Evolutionary conservation across 2,797 vertebrate species (phyloP), one percentile per base, ranked within the genome.

Genomic region (Platalea minor): DNA sequence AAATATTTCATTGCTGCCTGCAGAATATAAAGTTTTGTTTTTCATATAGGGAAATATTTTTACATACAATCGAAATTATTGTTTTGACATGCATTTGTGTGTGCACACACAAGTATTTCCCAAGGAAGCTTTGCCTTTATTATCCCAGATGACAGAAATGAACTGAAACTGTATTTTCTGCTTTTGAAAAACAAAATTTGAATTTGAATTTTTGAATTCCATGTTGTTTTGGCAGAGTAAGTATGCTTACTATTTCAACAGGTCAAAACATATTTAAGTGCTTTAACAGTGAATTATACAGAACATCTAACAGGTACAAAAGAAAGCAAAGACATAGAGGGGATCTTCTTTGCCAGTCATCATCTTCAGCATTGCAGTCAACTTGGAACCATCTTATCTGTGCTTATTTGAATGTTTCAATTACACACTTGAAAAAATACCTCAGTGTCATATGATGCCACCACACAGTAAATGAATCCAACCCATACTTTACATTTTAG

Each of bases 341-440:
- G 43, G 41, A 17, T 31, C 48, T 28, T 50, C 78, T 91, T 88
- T 92, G 67, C 87, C 86, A 94, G 83, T 87, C 80, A 45, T 77
- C 61, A 0, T 95, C 92, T 85, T 69, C 63, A 85, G 73, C 70
- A 45, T 25, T 85, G 48, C n/a, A 63, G 81, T 70, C 53, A 74
- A n/a, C 78, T 77, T 72, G 76, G 89, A 93, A 96, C 87, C 89
- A 56, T 46, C 89, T 96, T 93, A 85, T 85, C 91, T 91, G 37
- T 78, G 88, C 83, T 79, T 48, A 87, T 88, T 93, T 92, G 82
- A 94, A 86, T 94, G 83, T 92, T 97, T 96, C 93, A 95, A 93
- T 96, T 95, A 92, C 75, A 79, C 88, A 92, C 94, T 96, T 96
- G 87, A 94, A 90, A 93, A 96, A 96, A 79, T 86, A 91, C 84